Conservation (phyloP, 2,797 vertebrate genomes). For the Gadopsis bispinosus region DNA sequence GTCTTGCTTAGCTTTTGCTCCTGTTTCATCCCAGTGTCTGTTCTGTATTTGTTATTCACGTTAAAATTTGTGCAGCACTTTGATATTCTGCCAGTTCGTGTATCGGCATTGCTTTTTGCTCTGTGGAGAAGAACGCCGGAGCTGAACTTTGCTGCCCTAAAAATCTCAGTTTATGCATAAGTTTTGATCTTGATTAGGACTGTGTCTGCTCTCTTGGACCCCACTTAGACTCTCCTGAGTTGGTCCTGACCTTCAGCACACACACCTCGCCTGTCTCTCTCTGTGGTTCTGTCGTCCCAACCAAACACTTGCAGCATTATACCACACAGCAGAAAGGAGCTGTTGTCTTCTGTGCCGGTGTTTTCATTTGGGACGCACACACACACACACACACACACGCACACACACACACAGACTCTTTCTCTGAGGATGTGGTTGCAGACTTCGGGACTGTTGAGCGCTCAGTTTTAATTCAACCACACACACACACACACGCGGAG, state of each 20-base stretch:
- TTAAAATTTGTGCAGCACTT: no score
- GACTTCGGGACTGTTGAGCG: background rate
- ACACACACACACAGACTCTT: conserved; percentile 19
- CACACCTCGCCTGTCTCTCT: conserved; percentile 4
- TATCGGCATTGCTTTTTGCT: background rate
- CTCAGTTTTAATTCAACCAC: conserved; percentile 52
- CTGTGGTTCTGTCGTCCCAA: conserved; percentile 48
- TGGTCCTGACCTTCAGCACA: conserved; percentile 3
- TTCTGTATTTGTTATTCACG: no score
- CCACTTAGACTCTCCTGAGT: background rate
- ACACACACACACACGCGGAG: conserved; percentile 25
- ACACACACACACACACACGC: conserved; percentile 33
- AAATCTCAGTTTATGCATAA: background rate
- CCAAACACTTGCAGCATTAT: conserved; percentile 75
- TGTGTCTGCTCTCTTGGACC: background rate
- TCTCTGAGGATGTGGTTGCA: conserved; percentile 8
- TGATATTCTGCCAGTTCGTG: background rate
- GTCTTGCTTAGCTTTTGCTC: no score
- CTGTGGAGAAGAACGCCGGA: background rate
- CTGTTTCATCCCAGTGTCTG: background rate
- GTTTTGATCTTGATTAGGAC: background rate
- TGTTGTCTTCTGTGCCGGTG: conserved; percentile 71
- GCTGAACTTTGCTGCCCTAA: background rate
- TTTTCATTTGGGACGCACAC: conserved; percentile 55
- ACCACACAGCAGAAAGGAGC: conserved; percentile 65